phyloP scores from a whole-genome alignment of 2,888 invertebrate species.

The Rhopalosiphum nymphaeae region DNA sequence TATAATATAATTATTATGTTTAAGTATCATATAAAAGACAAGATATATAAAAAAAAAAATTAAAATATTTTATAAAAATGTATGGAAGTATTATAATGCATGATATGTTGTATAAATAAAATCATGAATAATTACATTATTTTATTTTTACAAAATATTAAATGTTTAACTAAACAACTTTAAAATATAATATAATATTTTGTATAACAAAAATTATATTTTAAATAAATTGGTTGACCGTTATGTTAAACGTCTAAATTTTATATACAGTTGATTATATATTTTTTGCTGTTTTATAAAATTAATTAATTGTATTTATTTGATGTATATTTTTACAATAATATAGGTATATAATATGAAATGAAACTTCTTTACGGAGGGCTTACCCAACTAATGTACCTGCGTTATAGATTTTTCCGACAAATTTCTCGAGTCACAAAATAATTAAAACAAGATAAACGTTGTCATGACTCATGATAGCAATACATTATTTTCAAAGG shows the following conservation, averaged over 20 bases:
- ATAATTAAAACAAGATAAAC: not conserved
- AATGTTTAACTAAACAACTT: not conserved
- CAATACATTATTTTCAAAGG: not conserved
- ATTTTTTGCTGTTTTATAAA: not conserved
- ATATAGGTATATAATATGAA: not conserved
- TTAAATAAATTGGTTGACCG: not conserved
- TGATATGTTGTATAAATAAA: not conserved
- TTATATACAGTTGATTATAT: not conserved
- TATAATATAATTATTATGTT: not conserved
- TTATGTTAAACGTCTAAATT: not conserved
- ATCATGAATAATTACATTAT: not conserved
- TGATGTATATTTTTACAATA: not conserved
- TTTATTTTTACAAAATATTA: not conserved
- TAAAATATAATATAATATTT: not conserved
- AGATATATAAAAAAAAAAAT: not conserved
- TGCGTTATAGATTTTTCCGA: not conserved
- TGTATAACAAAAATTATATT: not conserved
- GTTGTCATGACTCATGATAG: not conserved
- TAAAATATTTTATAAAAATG: too few relatives aligned
- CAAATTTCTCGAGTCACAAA: not conserved
- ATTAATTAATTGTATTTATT: not conserved
- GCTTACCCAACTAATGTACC: not conserved
- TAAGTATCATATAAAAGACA: not conserved
- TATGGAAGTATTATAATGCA: too few relatives aligned
- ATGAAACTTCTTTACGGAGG: not conserved